phyloP scores from a whole-genome alignment of 1,140 invertebrate species.

The fruit fly (Drosophila melanogaster) region DNA sequence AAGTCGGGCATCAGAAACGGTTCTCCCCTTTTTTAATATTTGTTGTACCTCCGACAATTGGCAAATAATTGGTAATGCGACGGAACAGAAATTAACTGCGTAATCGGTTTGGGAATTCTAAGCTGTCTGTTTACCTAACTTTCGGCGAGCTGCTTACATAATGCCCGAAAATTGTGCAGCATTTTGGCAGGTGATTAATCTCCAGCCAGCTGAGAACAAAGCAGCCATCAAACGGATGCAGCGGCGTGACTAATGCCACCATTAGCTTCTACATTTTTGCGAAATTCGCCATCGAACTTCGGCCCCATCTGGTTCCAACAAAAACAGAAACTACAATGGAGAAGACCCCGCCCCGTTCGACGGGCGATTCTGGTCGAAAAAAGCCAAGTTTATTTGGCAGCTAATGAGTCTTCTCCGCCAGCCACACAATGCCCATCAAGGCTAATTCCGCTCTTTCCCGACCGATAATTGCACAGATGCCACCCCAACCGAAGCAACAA shows the following conservation, averaged over 20 bases:
- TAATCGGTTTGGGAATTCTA: constrained; percentile 41
- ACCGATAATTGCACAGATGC: constrained; percentile 48
- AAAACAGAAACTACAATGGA: constrained; percentile 42
- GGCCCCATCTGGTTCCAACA: constrained; percentile 15
- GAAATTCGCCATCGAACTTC: constrained; percentile 68
- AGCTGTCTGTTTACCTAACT: constrained; percentile 17
- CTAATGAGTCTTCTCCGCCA: constrained; percentile 53
- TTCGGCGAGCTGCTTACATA: constrained; percentile 44
- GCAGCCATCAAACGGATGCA: constrained; percentile 38
- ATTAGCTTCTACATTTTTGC: constrained; percentile 66
- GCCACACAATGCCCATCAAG: constrained; percentile 42
- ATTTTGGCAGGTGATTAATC: constrained; percentile 57
- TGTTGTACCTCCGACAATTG: constrained; percentile 18
- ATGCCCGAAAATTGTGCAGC: constrained; percentile 55
- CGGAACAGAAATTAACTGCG: constrained; percentile 10
- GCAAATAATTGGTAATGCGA: constrained; percentile 38
- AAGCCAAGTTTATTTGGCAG: constrained; percentile 55
- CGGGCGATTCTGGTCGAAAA: constrained; percentile 34
- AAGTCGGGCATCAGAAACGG: constrained; percentile 33
- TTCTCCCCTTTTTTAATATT: constrained; percentile 12
- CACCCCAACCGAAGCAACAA: constrained; percentile 20
- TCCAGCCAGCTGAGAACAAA: constrained; percentile 26
- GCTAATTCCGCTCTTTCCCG: constrained; percentile 14
- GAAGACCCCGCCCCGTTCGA: constrained; percentile 36
- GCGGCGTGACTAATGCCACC: constrained; percentile 72